A percentile compares a stretch with the other conserved stretches of the same genome.
phyloP scores from a whole-genome alignment of 2,113 vertebrate species.

The Poicephalus gulielmi region DNA sequence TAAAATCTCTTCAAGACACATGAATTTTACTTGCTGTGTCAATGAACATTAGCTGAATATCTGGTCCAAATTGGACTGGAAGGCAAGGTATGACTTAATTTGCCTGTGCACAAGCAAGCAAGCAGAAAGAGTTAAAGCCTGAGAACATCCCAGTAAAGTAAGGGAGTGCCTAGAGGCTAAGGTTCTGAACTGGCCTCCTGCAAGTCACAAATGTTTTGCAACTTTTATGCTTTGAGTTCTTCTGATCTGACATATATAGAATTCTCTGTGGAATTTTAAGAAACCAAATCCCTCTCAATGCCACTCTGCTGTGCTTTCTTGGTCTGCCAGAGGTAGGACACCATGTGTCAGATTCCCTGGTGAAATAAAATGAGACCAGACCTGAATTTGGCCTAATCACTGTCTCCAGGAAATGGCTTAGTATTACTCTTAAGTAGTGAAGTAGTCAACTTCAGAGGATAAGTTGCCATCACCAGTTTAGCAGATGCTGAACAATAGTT shows the following conservation, averaged over 20 bases:
- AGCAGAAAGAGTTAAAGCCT: slow-evolving; percentile 4
- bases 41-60: neutral
- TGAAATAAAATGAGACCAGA: neutral
- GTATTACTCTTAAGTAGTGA: neutral
- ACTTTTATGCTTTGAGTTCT: slow-evolving; percentile 14
- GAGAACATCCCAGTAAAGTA: neutral
- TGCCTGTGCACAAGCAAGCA: neutral
- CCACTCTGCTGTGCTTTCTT: neutral
- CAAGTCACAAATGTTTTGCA: slow-evolving; percentile 53
- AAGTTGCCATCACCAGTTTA: neutral
- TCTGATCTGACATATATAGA: slow-evolving; percentile 33
- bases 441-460: neutral
- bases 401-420: neutral
- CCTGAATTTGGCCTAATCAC: neutral
- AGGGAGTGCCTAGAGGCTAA: neutral
- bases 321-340: slow-evolving; percentile 2
- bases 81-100: neutral
- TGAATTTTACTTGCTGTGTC: neutral
- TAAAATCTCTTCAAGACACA: neutral
- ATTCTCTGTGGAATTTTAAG: neutral
- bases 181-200: neutral
- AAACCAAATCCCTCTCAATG: neutral
- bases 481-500: neutral
- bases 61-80: neutral
- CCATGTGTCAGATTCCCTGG: neutral